These are phyloP conservation scores for Hydractinia echinata DNA, from an alignment of 30 jellyfish, hydroid and myxozoan species.

Conservation along the genomic window DNA sequence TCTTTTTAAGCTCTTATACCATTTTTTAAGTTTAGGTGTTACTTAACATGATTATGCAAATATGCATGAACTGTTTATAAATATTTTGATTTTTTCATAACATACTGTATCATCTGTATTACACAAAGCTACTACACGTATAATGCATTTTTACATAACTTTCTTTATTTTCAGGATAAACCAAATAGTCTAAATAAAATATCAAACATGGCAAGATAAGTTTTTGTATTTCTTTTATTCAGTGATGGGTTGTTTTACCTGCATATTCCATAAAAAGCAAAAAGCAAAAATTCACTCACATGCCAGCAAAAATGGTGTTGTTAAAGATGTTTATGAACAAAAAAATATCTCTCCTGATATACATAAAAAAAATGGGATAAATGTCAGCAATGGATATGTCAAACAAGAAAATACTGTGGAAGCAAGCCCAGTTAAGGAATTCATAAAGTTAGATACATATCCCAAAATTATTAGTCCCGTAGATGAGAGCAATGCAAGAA, in stretches of 20 bases:
- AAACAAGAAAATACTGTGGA: not conserved
- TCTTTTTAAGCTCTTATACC: no score
- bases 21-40: no score
- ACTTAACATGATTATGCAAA: no score
- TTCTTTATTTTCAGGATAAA: no score
- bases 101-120: no score
- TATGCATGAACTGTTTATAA: no score
- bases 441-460: not conserved
- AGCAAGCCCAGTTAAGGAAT: not conserved
- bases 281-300: conserved; percentile 7
- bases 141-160: no score
- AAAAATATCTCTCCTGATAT: not conserved
- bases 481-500: not conserved
- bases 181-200: no score
- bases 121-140: no score
- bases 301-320: not conserved
- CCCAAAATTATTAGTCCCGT: not conserved
- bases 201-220: no score
- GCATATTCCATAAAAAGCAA: not conserved
- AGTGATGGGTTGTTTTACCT: conserved; percentile 11
- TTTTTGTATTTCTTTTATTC: no score
- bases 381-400: not conserved
- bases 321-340: not conserved
- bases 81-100: no score
- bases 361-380: not conserved